Conservation (phyloP, 2,888 invertebrate species). For the Deladenus siricidicola region DNA sequence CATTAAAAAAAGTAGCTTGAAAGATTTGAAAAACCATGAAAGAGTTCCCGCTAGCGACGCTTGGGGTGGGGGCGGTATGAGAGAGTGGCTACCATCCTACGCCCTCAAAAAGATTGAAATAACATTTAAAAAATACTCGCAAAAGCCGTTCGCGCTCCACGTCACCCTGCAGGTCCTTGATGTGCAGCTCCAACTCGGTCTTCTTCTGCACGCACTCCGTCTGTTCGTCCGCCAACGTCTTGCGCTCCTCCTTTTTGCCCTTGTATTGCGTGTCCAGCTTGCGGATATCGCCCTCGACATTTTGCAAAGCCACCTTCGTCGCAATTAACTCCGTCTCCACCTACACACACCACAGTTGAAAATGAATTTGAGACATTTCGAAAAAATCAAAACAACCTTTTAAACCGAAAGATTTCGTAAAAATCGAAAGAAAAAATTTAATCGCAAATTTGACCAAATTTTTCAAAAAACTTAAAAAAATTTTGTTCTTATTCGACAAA, state of each 20-base stretch:
- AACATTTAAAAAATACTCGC: constrained; percentile 17
- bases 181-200: constrained; percentile 84
- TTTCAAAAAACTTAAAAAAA: no score
- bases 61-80: no score
- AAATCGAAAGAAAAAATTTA: no score
- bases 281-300: constrained; percentile 54
- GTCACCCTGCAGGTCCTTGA: constrained; percentile 88
- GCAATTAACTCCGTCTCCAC: constrained; percentile 56
- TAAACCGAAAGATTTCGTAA: no score
- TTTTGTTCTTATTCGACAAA: no score
- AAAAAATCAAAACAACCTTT: no score
- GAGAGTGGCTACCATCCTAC: no score
- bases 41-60: neutral
- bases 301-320: constrained; percentile 24
- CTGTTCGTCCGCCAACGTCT: constrained; percentile 55
- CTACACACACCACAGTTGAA: no score
- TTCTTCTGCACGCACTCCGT: constrained; percentile 60
- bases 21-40: neutral
- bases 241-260: constrained; percentile 44
- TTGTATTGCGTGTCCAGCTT: constrained; percentile 54
- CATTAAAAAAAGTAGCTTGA: no score
- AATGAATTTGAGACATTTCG: no score
- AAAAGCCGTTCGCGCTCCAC: constrained; percentile 70
- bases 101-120: no score
- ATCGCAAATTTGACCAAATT: no score